These are phyloP conservation scores for Spea hammondii DNA, from an alignment of 2,797 vertebrate genomes.

Conservation along the genomic window DNA sequence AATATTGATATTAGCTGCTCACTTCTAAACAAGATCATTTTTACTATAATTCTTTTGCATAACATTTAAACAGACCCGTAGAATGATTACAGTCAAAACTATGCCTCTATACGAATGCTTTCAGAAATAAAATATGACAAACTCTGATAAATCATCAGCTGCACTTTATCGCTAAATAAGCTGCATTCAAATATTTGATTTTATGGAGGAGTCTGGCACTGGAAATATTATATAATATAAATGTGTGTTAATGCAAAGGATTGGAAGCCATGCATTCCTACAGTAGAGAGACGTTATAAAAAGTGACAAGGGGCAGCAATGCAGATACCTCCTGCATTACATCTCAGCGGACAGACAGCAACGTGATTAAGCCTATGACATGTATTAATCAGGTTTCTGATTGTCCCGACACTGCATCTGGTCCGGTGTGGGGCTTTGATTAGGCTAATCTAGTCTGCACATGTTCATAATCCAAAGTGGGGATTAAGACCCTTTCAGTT, in stretches of 20 bases:
- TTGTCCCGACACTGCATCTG: slow-evolving; percentile 67
- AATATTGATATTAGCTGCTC: too few relatives aligned
- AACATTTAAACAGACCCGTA: too few relatives aligned
- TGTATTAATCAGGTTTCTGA: slow-evolving; percentile 67
- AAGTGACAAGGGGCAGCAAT: not conserved
- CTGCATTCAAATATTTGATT: too few relatives aligned
- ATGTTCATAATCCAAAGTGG: slow-evolving; percentile 62
- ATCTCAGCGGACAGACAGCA: slow-evolving; percentile 56
- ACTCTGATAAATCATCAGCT: too few relatives aligned
- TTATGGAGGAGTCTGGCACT: too few relatives aligned
- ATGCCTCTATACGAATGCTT: too few relatives aligned
- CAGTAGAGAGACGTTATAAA: not conserved
- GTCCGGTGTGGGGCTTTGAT: slow-evolving; percentile 65
- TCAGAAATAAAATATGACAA: too few relatives aligned
- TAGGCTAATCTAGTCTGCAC: slow-evolving; percentile 74
- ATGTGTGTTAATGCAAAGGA: not conserved
- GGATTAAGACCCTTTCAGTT: slow-evolving; percentile 67
- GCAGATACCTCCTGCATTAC: slow-evolving; percentile 50
- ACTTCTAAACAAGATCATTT: too few relatives aligned
- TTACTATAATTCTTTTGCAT: too few relatives aligned
- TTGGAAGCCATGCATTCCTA: slow-evolving; percentile 39
- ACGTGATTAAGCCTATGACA: slow-evolving; percentile 63
- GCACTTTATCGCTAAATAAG: too few relatives aligned
- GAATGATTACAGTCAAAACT: too few relatives aligned
- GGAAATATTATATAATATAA: not conserved